Evolutionary conservation across 2,888 invertebrate species (phyloP), one percentile per base, ranked within the genome.

Genomic region (Eupeodes latifasciatus): DNA sequence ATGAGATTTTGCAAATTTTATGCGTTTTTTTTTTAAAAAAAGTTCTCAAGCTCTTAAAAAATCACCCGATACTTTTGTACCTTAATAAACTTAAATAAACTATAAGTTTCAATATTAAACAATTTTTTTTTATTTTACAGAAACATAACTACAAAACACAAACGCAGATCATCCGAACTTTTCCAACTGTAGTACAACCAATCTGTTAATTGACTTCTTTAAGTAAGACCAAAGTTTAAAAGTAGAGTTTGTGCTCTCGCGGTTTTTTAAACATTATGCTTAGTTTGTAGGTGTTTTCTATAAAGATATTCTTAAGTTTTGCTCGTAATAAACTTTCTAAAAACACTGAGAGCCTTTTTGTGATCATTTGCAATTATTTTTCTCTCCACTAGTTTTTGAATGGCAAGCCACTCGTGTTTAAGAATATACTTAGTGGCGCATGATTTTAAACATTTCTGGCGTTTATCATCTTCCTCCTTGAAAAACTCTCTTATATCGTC

Each of bases 401-500:
- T 92, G 0, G 91, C 91, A 1, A 90, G 71, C 93, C 93, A 93
- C 69, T 92, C 92, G 49, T 92, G 91, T 36, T 91, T 91, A 16
- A 91, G 80, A 36, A 93, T 91, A 11, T 89, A 49, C 44, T 90
- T 91, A 4, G 92, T 93, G 0, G 90, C 10, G 14, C 91, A 91
- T 7, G 57, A 86, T 0, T 86, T 83, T 0, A 91, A 67, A 2
- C 81, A 83, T n/a, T 89, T 81, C 11, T 90, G 89, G 6, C 93
- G 91, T 0, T 90, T 89, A 57, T 90, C 91, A 3, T 91, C 86
- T 66, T 93, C 93, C 5, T 84, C 77, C 3, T 62, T 71, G n/a
- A 93, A 92, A 51, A 92, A 93, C 4, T 81, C 80, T 44, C 91
- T 90, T 0, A 92, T 90, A 34, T 91, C 91, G 9, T 92, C 90